Conservation (phyloP, 1,140 invertebrate genomes). For the Telenomus remus region DNA sequence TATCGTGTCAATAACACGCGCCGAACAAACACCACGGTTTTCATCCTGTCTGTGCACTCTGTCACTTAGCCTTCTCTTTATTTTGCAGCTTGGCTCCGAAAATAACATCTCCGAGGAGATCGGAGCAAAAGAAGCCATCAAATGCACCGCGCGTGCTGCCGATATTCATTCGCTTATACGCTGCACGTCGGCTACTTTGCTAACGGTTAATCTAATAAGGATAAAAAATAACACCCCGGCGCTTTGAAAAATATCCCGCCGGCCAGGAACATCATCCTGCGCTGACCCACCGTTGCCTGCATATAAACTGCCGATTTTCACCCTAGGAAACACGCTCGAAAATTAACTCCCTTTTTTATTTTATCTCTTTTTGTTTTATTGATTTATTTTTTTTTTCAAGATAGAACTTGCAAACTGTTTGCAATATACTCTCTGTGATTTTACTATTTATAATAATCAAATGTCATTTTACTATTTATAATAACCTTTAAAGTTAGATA, state of each 20-base stretch:
- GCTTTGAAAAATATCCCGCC: conserved; percentile 69
- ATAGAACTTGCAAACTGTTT: no score
- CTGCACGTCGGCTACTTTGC: conserved; percentile 63
- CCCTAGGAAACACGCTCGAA: conserved; percentile 31
- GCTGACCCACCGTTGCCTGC: conserved; percentile 69
- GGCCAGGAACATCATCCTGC: conserved; percentile 39
- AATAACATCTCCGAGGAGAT: neutral
- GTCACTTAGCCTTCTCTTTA: neutral
- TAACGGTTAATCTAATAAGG: conserved; percentile 74
- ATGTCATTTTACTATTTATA: no score
- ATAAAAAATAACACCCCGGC: conserved; percentile 72
- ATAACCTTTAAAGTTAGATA: no score
- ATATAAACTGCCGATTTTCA: conserved; percentile 73
- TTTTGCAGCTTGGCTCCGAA: no score
- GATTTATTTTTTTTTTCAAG: no score
- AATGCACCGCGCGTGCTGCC: conserved; percentile 61
- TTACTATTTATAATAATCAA: no score
- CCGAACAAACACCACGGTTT: conserved; percentile 26
- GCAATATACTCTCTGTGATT: no score
- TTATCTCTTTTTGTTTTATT: no score
- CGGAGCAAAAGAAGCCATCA: conserved; percentile 50
- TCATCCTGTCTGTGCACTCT: neutral
- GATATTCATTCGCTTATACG: conserved; percentile 70
- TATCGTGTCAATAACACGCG: conserved; percentile 37
- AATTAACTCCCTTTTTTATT: neutral